These are phyloP conservation scores for Chironomus riparius DNA, from an alignment of 2,888 invertebrate genomes.

Conservation along the genomic window DNA sequence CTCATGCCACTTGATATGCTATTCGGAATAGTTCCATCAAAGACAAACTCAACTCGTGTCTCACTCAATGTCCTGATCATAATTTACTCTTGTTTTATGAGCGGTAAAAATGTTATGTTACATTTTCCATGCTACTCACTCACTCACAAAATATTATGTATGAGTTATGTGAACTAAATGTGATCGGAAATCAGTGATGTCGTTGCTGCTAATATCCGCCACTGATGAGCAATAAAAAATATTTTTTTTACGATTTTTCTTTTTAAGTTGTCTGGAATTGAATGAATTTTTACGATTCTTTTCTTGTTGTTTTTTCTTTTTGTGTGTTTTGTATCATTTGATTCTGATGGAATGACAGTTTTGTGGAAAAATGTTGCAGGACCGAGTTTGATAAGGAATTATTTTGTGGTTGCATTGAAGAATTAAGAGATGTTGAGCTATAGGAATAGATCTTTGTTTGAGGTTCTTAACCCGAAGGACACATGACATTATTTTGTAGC, in stretches of 20 bases:
- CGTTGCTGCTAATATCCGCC: constrained; percentile 6
- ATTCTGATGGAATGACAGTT: neutral
- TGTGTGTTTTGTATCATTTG: neutral
- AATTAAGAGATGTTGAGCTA: no score
- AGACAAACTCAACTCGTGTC: neutral
- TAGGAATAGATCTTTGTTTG: no score
- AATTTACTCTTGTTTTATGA: neutral
- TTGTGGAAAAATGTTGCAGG: neutral
- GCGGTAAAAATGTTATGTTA: neutral
- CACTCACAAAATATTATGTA: neutral
- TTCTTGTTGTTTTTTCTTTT: neutral
- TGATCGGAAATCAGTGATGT: constrained; percentile 22
- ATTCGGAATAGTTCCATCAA: neutral
- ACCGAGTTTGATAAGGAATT: neutral
- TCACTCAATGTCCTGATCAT: constrained; percentile 18
- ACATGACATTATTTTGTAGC: no score
- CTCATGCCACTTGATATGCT: neutral
- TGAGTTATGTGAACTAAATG: neutral
- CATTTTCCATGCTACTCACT: neutral
- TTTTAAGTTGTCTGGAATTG: neutral
- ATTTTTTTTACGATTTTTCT: neutral
- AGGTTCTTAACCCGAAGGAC: no score
- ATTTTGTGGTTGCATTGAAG: no score
- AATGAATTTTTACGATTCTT: neutral
- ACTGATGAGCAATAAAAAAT: neutral